Evolutionary conservation across 2,888 invertebrate species (phyloP), one percentile per base, ranked within the genome.

Genomic region (Dermolepida albohirtum): DNA sequence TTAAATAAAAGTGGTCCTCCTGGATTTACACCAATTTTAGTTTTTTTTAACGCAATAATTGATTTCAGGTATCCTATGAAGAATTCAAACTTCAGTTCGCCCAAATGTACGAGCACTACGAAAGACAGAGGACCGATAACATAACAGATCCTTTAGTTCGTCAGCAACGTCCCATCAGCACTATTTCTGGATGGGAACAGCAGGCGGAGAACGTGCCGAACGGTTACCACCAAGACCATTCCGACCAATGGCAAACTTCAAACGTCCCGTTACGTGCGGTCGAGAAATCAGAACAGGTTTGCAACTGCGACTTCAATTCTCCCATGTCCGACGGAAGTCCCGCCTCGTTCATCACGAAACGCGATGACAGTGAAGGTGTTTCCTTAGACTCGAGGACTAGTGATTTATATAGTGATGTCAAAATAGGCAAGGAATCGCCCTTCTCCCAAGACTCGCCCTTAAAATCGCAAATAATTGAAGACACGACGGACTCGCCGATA

Each of bases 31-130:
- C n/a, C n/a, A n/a, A n/a, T n/a, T n/a, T n/a, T n/a, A n/a, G n/a
- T 44, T n/a, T 47, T 40, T 16, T 17, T 64, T 12, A 29, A 22
- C 16, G 34, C 14, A 55, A n/a, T 11, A 7, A 50, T 39, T 49
- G 44, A 5, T 51, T 51, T 74, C 82, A 95, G 95, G 95, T 98
- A 7, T 97, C 98, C 0, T 97, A 97, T 82, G 98, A 98, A 85
- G 98, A 98, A 83, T 98, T 98, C 84, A 96, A 96, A 80, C 88
- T 97, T 5, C 97, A 98, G 83, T 97, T 98, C 84, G 95, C 97
- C 39, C 96, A 97, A 85, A 96, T 97, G 95, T 96, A 96, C 81
- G 96, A 96, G 80, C 95, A 95, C 80, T 98, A 97, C 81, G 97
- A 97, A 80, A 89, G 95, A 65, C 93, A 97, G 74, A 88, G 97